phyloP scores from a whole-genome alignment of 1,140 invertebrate genomes.

The Pectinophora gossypiella region DNA sequence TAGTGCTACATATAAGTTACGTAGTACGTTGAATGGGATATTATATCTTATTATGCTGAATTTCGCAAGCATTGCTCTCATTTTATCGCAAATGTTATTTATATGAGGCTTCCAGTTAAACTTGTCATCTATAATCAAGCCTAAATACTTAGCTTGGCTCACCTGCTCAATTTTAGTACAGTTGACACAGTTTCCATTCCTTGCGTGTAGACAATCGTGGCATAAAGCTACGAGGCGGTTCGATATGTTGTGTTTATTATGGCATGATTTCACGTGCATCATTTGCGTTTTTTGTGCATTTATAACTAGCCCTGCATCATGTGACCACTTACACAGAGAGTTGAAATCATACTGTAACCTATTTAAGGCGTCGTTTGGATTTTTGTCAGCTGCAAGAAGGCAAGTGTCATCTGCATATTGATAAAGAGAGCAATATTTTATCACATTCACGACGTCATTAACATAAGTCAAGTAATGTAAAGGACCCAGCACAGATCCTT shows the following conservation, averaged over 20 bases:
- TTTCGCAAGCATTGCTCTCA: conserved; percentile 14
- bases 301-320: neutral
- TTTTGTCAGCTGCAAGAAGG: neutral
- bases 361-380: neutral
- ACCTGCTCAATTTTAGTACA: neutral
- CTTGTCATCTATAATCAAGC: conserved; percentile 16
- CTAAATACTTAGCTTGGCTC: conserved; percentile 10
- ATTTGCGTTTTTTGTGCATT: neutral
- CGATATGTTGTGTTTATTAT: too few relatives aligned
- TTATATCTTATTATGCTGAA: conserved; percentile 19
- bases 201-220: neutral
- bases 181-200: neutral
- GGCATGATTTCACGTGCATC: too few relatives aligned
- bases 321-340: neutral
- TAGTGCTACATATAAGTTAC: conserved; percentile 15
- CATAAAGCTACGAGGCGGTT: neutral
- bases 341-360: neutral
- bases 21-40: conserved; percentile 13
- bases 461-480: neutral
- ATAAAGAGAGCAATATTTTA: neutral
- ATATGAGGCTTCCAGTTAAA: conserved; percentile 17
- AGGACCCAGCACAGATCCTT: neutral
- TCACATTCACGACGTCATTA: neutral
- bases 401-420: conserved; percentile 2
- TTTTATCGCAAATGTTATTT: conserved; percentile 14